These are phyloP conservation scores for Trissolcus basalis DNA, from an alignment of 1,140 invertebrate species.

Conservation along the genomic window DNA sequence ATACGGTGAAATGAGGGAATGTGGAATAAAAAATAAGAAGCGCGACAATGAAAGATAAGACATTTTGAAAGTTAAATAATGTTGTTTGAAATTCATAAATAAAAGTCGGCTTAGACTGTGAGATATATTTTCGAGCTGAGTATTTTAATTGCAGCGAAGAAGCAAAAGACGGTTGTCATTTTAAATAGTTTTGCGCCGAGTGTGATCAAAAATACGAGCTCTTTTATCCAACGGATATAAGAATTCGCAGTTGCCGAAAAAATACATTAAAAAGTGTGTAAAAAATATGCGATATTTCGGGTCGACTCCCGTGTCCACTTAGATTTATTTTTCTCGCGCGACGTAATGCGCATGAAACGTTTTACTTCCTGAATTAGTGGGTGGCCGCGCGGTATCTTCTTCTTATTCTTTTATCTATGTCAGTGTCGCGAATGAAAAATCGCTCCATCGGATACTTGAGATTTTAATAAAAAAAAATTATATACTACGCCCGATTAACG, in stretches of 20 bases:
- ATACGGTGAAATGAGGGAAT: neutral
- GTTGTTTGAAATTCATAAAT: constrained; percentile 34
- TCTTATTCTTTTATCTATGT: constrained; percentile 29
- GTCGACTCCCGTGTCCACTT: constrained; percentile 25
- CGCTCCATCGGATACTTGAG: constrained; percentile 11
- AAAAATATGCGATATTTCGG: constrained; percentile 36
- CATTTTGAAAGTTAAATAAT: constrained; percentile 33
- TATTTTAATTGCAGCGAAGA: constrained; percentile 44
- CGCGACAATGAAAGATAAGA: constrained; percentile 4
- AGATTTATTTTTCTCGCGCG: constrained; percentile 30
- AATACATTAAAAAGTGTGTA: constrained; percentile 7
- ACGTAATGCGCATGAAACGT: neutral
- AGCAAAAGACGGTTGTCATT: constrained; percentile 18
- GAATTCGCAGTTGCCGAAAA: constrained; percentile 11
- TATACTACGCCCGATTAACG: constrained; percentile 13
- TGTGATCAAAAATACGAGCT: constrained; percentile 49
- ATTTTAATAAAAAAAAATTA: constrained; percentile 26
- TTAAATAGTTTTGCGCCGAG: constrained; percentile 22
- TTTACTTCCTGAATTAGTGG: constrained; percentile 45
- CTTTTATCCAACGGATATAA: constrained; percentile 6
- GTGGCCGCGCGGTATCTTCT: constrained; percentile 20
- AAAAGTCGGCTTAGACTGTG: constrained; percentile 26
- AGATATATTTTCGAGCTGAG: constrained; percentile 31
- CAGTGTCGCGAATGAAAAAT: constrained; percentile 38
- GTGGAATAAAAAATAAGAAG: constrained; percentile 8